phyloP scores from a whole-genome alignment of 2,888 invertebrate species.

The Drosophila falleni region DNA sequence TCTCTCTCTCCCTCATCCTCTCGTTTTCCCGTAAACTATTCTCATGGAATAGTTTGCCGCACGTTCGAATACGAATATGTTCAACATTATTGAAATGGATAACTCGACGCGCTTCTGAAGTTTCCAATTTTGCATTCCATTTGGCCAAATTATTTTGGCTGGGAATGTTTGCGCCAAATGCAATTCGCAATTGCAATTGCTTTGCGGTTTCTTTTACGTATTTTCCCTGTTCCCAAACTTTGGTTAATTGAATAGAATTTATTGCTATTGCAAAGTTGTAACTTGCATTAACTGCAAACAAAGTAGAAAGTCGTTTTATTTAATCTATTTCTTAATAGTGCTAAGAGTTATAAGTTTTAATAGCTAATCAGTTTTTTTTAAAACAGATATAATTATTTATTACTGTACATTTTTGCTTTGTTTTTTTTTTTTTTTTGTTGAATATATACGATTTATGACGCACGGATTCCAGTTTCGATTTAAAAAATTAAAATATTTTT shows the following conservation, averaged over 20 bases:
- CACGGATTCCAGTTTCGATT: too few species aligned
- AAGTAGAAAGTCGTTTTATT: constrained; percentile 17
- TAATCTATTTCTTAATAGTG: constrained; percentile 1
- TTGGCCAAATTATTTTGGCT: constrained; percentile 57
- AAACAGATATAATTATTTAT: too few species aligned
- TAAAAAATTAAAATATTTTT: too few species aligned
- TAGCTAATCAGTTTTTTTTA: too few species aligned
- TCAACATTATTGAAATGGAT: constrained; percentile 73
- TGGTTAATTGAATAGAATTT: constrained; percentile 36
- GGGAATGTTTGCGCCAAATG: constrained; percentile 43
- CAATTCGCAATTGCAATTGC: constrained; percentile 52
- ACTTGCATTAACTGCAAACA: constrained; percentile 15
- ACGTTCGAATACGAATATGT: constrained; percentile 51
- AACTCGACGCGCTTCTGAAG: constrained; percentile 24
- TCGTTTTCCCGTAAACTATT: constrained; percentile 40
- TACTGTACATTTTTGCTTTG: too few species aligned
- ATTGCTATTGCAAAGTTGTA: constrained; percentile 23
- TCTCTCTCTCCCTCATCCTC: neutral
- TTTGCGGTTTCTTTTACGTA: constrained; percentile 48
- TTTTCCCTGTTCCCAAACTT: constrained; percentile 7
- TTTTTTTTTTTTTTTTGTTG: too few species aligned
- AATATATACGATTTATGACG: too few species aligned
- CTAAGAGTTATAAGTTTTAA: neutral
- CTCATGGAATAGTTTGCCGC: constrained; percentile 37
- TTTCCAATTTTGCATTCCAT: constrained; percentile 60